A percentile compares a stretch with the other conserved stretches of the same genome.
Evolutionary conservation across 2,797 vertebrate species (phyloP).

Genomic region (Tragelaphus eurycerus): DNA sequence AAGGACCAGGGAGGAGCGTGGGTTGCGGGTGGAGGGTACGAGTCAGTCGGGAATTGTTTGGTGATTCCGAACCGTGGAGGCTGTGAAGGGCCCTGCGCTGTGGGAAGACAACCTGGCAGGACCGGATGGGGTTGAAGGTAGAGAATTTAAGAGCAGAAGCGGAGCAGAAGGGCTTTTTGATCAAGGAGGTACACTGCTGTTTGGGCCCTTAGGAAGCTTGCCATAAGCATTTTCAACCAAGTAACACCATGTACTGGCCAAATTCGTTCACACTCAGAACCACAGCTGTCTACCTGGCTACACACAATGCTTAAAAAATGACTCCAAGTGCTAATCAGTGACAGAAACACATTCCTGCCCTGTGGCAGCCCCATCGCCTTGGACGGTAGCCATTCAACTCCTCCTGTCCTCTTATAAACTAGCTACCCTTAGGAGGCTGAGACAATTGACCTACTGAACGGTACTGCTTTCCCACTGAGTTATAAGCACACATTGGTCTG

Average conservation of each 20-base stretch:
- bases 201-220: background rate
- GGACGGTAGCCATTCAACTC: background rate
- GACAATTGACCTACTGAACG: background rate
- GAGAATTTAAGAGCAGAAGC: background rate
- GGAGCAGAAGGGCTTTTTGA: background rate
- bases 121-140: background rate
- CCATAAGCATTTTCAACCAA: background rate
- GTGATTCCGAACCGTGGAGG: rapidly evolving
- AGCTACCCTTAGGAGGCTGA: background rate
- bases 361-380: background rate
- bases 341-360: background rate
- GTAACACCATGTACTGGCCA: background rate
- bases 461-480: background rate
- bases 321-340: background rate
- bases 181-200: background rate
- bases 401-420: background rate
- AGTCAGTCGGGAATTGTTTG: background rate
- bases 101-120: background rate
- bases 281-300: background rate
- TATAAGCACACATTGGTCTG: background rate
- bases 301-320: background rate
- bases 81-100: background rate
- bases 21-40: rapidly evolving
- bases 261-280: background rate
- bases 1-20: background rate